These are phyloP conservation scores for Nesogale talazaci DNA, from an alignment of 2,113 vertebrate genomes.

Conservation along the genomic window DNA sequence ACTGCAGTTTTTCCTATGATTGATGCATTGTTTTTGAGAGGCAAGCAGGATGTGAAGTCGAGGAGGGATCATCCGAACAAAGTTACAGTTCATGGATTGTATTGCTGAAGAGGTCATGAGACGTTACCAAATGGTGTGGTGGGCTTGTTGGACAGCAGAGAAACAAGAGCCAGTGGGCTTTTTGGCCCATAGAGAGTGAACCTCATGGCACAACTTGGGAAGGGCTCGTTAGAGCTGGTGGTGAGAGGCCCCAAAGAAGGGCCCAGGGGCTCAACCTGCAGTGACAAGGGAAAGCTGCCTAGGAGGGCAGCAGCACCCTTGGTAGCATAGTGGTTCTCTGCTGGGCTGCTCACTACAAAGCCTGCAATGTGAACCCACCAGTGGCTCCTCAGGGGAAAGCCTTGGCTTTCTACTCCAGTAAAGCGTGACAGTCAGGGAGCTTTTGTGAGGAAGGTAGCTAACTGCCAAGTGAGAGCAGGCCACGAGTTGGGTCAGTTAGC, in stretches of 20 bases:
- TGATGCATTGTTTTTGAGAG: background rate
- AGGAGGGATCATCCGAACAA: background rate
- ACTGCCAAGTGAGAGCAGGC: no score
- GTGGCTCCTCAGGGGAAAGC: no score
- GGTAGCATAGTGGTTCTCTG: no score
- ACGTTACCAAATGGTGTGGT: background rate
- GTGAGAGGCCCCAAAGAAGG: background rate
- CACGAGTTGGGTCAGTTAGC: no score
- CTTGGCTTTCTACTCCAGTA: no score
- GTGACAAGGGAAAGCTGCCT: background rate
- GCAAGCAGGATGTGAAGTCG: background rate
- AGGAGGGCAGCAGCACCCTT: background rate
- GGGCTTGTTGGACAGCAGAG: background rate
- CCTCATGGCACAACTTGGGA: background rate
- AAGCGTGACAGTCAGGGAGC: background rate
- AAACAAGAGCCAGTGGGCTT: background rate
- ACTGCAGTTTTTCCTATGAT: background rate
- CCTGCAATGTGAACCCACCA: no score
- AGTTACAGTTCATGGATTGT: background rate
- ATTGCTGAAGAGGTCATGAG: background rate
- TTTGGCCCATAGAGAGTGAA: background rate
- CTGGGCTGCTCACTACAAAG: no score
- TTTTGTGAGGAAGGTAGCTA: no score
- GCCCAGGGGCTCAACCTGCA: background rate
- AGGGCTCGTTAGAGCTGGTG: background rate